Conservation (phyloP, 2,113 vertebrate genomes). For the Vicugna pacos region DNA sequence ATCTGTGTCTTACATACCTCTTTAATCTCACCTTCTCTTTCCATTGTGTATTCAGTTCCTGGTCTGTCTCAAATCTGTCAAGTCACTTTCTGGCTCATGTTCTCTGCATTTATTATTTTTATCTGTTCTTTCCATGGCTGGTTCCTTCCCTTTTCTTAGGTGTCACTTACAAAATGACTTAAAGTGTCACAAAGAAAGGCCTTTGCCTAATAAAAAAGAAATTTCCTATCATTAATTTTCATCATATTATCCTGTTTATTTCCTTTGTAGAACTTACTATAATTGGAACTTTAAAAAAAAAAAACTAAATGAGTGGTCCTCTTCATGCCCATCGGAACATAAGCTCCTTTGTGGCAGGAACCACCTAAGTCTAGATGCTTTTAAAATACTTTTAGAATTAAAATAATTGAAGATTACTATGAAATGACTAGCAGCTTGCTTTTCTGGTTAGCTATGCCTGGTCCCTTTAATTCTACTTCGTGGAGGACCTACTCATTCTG, state of each 20-base stretch:
- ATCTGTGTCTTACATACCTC: background rate
- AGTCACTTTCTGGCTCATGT: background rate
- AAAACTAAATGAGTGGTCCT: background rate
- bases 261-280: background rate
- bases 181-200: background rate
- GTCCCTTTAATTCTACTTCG: background rate
- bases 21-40: background rate
- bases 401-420: slow-evolving; percentile 12
- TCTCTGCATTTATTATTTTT: background rate
- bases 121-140: background rate
- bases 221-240: background rate
- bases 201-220: background rate
- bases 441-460: background rate
- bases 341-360: background rate
- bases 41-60: background rate
- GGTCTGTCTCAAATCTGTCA: background rate
- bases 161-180: background rate
- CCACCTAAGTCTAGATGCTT: background rate
- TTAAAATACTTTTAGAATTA: slow-evolving; percentile 16
- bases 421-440: background rate
- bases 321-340: background rate
- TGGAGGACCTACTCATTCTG: background rate
- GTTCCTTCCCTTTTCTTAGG: background rate
- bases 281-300: background rate
- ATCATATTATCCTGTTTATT: background rate